These are phyloP conservation scores for Ophthalmolycus amberensis DNA, from an alignment of 2,113 vertebrate genomes.

Conservation along the genomic window DNA sequence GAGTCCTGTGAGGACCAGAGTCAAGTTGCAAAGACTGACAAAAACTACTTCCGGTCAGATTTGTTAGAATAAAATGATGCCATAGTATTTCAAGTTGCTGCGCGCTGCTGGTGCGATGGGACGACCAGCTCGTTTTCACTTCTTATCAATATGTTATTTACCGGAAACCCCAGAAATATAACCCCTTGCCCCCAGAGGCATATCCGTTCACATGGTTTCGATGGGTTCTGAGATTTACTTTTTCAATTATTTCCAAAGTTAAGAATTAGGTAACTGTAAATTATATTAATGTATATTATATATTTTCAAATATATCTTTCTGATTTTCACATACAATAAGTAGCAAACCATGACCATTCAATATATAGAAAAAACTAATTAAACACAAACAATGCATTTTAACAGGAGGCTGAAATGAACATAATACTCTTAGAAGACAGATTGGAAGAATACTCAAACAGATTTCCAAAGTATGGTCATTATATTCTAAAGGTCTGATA, in stretches of 20 bases:
- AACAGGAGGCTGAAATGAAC: not conserved
- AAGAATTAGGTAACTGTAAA: too few relatives aligned
- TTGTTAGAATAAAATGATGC: conserved; percentile 46
- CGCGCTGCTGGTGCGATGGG: not conserved
- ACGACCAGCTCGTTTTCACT: not conserved
- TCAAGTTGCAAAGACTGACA: fast-evolving
- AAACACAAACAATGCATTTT: not conserved
- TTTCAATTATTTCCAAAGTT: too few relatives aligned
- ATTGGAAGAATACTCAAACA: not conserved
- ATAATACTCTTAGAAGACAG: not conserved
- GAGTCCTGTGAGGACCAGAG: not conserved
- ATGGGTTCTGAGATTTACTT: too few relatives aligned
- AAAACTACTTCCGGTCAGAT: fast-evolving
- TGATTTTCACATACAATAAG: not conserved
- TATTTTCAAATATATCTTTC: not conserved
- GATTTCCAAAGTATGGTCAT: not conserved
- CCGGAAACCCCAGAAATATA: not conserved
- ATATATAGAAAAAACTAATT: not conserved
- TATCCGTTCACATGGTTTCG: not conserved
- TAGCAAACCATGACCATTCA: not conserved
- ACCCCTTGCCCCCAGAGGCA: not conserved
- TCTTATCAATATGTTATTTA: not conserved
- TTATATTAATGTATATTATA: too few relatives aligned
- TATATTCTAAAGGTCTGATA: not conserved
- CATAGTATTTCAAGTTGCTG: not conserved